Base-by-base conservation (phyloP, 2,113 vertebrate genomes). In the Chaetorhynchus papuensis region DNA sequence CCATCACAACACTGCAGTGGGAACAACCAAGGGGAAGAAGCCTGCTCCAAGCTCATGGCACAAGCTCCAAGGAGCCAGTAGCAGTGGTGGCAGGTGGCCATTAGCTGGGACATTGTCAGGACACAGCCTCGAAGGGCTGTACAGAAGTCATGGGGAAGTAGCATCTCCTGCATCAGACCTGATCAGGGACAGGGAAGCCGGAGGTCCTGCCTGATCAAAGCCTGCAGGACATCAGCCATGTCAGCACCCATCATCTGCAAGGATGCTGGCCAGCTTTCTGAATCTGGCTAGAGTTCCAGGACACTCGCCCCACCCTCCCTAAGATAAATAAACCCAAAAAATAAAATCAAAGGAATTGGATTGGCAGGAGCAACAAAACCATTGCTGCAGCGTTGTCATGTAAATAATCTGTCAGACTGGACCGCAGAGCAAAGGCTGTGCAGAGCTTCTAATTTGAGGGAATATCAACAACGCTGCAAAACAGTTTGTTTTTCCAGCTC, bases 401-500 rank as follows among this genome's bases (percentile, higher is more conserved):
- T 83, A 95, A 94, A 92, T 68, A 76, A 82, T 83, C 89, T 82
- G 83, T 44, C 87, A 93, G 78, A 78, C 57, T 49, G 71, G 65
- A 88, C 89, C 37, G 8, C 76, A 94, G 88, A 93, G 83, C 83
- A 83, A 93, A 90, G 68, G 47, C 72, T 61, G 42, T 37, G 45
- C 70, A 87, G 79, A 91, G 49, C 87, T 94, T 96, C 88, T 95
- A 95, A 94, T 89, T 90, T 80, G 74, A 95, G 89, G 83, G 71
- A 89, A 91, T 84, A 86, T 89, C 74, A 95, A 93, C 90, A 89
- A 52, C 0, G 2, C 88, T 87, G 91, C 81, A 95, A 93, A 94
- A 87, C 53, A 92, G 82, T 65, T 96, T 96, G 94, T 75, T 95
- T 97, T 97, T 96, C 94, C 86, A 89, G 78, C 2, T 3, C 56